A percentile compares a stretch with the other conserved stretches of the same genome.
These are phyloP conservation scores for Drosophila pectinifera DNA, from an alignment of 1,140 invertebrate genomes.

Conservation along the genomic window DNA sequence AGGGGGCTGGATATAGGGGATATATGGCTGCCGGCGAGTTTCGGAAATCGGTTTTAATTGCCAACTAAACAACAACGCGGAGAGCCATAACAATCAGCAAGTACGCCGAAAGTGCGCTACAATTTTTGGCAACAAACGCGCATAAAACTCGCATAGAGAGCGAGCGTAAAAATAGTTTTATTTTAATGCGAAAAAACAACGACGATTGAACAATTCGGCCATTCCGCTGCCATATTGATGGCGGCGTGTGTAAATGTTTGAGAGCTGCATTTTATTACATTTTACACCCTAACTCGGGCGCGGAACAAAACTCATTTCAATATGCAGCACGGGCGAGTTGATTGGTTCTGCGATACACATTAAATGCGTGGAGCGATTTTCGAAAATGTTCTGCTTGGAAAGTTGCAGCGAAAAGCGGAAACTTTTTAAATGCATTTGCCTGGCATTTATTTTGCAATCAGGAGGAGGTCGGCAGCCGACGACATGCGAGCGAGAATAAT, in stretches of 20 bases:
- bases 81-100: constrained; percentile 67
- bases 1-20: background rate
- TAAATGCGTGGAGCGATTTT: constrained; percentile 53
- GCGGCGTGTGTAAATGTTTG: constrained; percentile 57
- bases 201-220: constrained; percentile 9
- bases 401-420: constrained; percentile 26
- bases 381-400: constrained; percentile 37
- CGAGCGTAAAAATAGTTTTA: constrained; percentile 59
- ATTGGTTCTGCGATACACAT: constrained; percentile 58
- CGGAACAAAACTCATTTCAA: constrained; percentile 44
- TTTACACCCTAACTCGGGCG: constrained; percentile 23
- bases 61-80: constrained; percentile 72
- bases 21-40: constrained; percentile 56
- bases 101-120: constrained; percentile 45
- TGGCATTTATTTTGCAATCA: constrained; percentile 74
- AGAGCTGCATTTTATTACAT: constrained; percentile 68
- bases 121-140: constrained; percentile 56
- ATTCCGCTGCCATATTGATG: constrained; percentile 58
- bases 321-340: constrained; percentile 48
- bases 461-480: constrained; percentile 16
- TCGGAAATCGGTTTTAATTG: constrained; percentile 81
- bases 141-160: constrained; percentile 31
- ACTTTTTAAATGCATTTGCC: constrained; percentile 69
- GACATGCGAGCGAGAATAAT: constrained; percentile 68
- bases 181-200: constrained; percentile 39